Conservation (phyloP, 2,797 vertebrate species). For the Phoebastria nigripes region DNA sequence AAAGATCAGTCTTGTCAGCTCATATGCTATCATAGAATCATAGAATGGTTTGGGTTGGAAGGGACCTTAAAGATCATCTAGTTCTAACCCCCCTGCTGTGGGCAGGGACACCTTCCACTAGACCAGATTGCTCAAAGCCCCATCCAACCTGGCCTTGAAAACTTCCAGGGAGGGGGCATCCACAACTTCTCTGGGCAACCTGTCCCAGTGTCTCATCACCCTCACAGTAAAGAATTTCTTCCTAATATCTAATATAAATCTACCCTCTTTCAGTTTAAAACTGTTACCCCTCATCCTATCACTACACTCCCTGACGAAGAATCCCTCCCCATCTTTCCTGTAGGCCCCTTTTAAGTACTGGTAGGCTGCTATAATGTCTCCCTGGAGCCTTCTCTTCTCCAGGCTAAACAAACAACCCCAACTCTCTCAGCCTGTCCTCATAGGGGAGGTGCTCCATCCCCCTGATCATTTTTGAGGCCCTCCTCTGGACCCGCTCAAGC, state of each 20-base stretch:
- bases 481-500: neutral
- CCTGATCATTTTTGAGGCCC: neutral
- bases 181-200: neutral
- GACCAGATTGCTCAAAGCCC: neutral
- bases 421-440: neutral
- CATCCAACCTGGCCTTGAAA: neutral
- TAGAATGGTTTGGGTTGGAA: neutral
- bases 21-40: neutral
- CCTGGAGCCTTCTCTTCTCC: neutral
- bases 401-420: no score
- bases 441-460: neutral
- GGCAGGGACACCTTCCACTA: neutral
- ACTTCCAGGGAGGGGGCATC: neutral
- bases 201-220: neutral
- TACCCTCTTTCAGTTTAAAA: neutral
- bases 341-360: neutral
- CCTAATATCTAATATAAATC: neutral
- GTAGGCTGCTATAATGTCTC: neutral
- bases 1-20: neutral
- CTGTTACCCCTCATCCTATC: neutral
- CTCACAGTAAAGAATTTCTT: neutral
- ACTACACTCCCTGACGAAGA: neutral
- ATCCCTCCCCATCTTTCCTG: neutral
- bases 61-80: neutral
- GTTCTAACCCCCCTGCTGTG: fast-evolving